phyloP scores from a whole-genome alignment of 2,888 invertebrate species.

The Pristionchus entomophagus region DNA sequence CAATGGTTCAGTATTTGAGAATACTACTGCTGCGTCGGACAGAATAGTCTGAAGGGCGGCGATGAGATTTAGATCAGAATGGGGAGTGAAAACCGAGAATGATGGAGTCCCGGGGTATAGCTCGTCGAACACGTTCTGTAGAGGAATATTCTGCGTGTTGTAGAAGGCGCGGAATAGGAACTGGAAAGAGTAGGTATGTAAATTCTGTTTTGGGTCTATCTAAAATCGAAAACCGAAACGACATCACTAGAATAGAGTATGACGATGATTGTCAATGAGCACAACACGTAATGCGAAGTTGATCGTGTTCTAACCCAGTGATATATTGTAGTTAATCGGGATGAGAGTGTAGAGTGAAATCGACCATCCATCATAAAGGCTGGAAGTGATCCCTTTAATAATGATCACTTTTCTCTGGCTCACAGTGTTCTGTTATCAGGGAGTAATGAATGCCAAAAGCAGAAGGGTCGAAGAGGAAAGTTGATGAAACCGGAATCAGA shows the following conservation, averaged over 20 bases:
- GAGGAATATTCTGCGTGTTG: background rate
- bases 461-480: background rate
- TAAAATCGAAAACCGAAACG: background rate
- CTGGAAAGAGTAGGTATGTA: no score
- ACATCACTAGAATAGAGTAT: background rate
- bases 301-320: background rate
- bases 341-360: slow-evolving; percentile 13
- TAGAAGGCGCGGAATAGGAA: background rate
- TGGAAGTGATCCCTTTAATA: background rate
- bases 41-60: background rate
- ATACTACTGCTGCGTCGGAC: background rate
- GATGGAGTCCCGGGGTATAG: background rate
- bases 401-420: background rate
- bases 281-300: no score
- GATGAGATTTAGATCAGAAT: background rate
- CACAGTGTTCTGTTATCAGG: background rate
- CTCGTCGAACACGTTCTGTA: background rate
- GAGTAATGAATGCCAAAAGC: background rate
- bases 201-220: background rate
- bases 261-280: no score
- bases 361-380: background rate
- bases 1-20: background rate
- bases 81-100: background rate
- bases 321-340: background rate
- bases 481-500: background rate